Evolutionary conservation across 2,797 vertebrate genomes (phyloP).

Genomic region (Clarias laeviceps): DNA sequence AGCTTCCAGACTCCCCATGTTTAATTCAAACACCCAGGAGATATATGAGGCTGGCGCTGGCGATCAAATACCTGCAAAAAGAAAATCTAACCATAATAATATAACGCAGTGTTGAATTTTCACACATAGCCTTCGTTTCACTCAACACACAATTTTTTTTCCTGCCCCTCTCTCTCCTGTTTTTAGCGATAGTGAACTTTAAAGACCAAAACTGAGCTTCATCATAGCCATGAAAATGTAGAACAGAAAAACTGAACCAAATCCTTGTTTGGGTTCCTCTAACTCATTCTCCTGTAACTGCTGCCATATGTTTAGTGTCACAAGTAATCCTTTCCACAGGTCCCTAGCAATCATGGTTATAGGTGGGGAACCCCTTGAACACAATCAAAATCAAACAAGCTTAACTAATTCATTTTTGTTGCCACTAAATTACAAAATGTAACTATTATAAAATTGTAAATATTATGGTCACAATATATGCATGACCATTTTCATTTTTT

Average conservation of each 20-base stretch:
- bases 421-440: conserved; percentile 23
- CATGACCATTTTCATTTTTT: background rate
- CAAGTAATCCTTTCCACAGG: conserved; percentile 61
- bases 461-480: background rate
- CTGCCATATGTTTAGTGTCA: conserved; percentile 67
- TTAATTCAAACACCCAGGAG: conserved; percentile 30
- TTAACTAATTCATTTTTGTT: conserved; percentile 23
- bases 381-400: conserved; percentile 13
- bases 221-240: conserved; percentile 60
- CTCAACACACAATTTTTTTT: conserved; percentile 13
- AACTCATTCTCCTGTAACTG: conserved; percentile 61
- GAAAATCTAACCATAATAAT: background rate
- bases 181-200: conserved; percentile 56
- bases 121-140: conserved; percentile 7
- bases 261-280: conserved; percentile 61
- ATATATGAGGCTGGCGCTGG: background rate
- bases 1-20: conserved; percentile 56
- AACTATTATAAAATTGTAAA: background rate
- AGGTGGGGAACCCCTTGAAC: conserved; percentile 39
- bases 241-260: conserved; percentile 54
- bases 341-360: conserved; percentile 46
- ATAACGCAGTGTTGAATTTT: conserved; percentile 12
- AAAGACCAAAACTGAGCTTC: conserved; percentile 58
- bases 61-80: conserved; percentile 3
- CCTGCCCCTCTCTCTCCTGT: background rate